phyloP scores from a whole-genome alignment of 1,140 invertebrate genomes.

The Brachionus paranguensis region DNA sequence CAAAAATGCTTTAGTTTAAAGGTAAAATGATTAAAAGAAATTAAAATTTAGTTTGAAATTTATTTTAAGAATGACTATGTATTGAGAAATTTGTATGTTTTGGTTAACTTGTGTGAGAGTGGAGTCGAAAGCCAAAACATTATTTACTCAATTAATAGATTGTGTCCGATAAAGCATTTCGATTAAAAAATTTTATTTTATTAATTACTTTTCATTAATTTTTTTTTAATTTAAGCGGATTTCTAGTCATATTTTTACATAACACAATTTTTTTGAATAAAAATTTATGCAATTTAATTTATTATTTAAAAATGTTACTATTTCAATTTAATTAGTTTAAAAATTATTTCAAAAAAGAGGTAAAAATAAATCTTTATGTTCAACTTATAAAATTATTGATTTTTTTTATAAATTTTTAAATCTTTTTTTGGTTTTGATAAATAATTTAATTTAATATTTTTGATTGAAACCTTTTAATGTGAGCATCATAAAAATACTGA shows the following conservation, averaged over 20 bases:
- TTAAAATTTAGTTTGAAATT: not conserved
- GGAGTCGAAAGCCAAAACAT: conserved; percentile 39
- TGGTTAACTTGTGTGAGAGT: conserved; percentile 58
- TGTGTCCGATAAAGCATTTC: not conserved
- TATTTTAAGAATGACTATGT: conserved; percentile 54
- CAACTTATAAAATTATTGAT: too few relatives aligned
- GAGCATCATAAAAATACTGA: too few relatives aligned
- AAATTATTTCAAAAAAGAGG: too few relatives aligned
- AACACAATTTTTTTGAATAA: not conserved
- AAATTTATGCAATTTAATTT: not conserved
- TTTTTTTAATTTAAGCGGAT: not conserved
- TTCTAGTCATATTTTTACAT: not conserved
- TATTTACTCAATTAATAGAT: not conserved
- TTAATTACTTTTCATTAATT: not conserved
- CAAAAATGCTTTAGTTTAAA: conserved; percentile 46
- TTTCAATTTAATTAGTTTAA: too few relatives aligned
- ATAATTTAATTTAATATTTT: too few relatives aligned
- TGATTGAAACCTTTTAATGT: too few relatives aligned
- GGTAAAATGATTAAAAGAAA: conserved; percentile 41
- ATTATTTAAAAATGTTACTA: not conserved
- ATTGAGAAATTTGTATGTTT: conserved; percentile 54
- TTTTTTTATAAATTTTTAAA: too few relatives aligned
- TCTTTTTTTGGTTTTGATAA: too few relatives aligned
- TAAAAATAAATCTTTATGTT: too few relatives aligned
- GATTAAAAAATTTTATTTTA: not conserved